Base-by-base conservation (phyloP, 2,888 invertebrate species). In the Baronia brevicornis region DNA sequence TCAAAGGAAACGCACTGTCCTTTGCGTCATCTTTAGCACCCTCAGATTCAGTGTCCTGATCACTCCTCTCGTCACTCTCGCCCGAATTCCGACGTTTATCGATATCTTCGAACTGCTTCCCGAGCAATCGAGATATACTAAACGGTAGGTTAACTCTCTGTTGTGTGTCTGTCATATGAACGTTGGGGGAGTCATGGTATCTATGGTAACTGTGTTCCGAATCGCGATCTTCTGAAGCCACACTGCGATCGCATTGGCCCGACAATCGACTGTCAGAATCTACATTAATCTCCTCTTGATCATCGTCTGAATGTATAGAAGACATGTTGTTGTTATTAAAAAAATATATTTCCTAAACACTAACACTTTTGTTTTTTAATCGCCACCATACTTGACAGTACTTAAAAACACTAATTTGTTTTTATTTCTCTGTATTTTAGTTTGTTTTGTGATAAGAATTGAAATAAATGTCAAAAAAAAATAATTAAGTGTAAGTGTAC, bases 111-210 rank as follows among this genome's bases (percentile, higher is more conserved):
- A 90, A 90, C 45, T 90, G 90, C 71, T 91, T 91, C n/a, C 91
- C 91, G 57, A 92, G 77, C 54, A 93, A 84, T 56, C 93, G 88
- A 17, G 92, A 93, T 86, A 93, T 93, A 72, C 93, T 93, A 79
- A 93, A 93, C 36, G 93, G 91, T 48, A 93, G 60, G 21, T 87
- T 86, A 24, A 87, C 86, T 54, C 85, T 85, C 41, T 65, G 87
- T 52, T 70, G 86, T 8, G 80, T 84, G 50, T 59, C 84, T 38
- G 65, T 85, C 66, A 82, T 80, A 38, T 86, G 86, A n/a, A 69
- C 78, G 43, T 69, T 77, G 0, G 84, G 82, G 1, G 84, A 82
- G 60, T 87, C 77, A 14, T 60, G 75, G 39, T 79, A 82, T 48
- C 78, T 66, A 35, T 84, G 73, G 47, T 72, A 84, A 48, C 87